Percentiles rank a stretch among this genome's conserved stretches.
Conservation (phyloP, 2,113 vertebrate genomes). For the Rallus limicola region DNA sequence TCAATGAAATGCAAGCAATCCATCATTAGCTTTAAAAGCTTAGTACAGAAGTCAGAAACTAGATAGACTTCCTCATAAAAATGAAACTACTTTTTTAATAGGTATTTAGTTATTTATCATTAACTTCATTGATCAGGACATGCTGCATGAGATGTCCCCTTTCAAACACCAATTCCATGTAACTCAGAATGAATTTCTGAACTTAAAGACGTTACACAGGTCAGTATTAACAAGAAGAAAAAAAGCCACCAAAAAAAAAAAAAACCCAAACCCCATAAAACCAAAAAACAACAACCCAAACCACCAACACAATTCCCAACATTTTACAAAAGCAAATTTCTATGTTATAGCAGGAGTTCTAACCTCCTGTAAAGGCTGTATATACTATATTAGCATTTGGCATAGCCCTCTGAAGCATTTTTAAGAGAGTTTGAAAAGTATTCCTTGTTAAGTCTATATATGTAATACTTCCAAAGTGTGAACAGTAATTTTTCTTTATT, state of each 20-base stretch:
- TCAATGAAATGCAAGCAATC: neutral
- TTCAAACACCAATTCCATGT: neutral
- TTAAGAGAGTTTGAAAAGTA: neutral
- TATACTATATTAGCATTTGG: neutral
- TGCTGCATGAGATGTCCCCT: neutral
- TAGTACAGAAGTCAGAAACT: neutral
- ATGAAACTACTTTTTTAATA: neutral
- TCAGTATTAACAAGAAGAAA: neutral
- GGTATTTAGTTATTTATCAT: neutral
- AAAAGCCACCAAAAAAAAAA: too few species aligned
- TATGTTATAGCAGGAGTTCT: neutral
- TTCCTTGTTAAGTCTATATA: neutral
- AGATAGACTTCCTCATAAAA: neutral
- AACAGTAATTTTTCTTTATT: neutral
- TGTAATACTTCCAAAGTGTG: neutral
- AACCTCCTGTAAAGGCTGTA: neutral
- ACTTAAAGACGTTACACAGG: neutral
- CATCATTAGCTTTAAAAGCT: neutral
- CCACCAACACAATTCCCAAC: rapidly evolving
- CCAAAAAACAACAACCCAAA: neutral
- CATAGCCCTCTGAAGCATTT: neutral
- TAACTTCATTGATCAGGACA: neutral
- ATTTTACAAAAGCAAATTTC: neutral
- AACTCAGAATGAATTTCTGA: neutral
- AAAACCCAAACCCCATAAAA: neutral